These are phyloP conservation scores for Mesopsocus fuscifrons DNA, from an alignment of 2,888 invertebrate genomes.

Conservation along the genomic window DNA sequence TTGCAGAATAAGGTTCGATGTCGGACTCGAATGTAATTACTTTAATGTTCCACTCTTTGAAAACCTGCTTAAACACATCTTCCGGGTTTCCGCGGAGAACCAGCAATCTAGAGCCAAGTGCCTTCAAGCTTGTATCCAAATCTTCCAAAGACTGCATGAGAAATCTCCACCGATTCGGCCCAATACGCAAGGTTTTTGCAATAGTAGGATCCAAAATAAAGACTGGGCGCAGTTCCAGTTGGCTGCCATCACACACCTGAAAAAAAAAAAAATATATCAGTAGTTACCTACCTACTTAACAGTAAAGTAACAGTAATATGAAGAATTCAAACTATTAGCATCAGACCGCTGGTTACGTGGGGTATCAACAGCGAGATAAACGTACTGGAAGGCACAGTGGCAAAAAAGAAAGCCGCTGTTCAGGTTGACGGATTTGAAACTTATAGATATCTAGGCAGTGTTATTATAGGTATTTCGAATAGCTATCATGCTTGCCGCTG, in stretches of 20 bases:
- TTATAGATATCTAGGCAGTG: too few relatives aligned
- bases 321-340: too few relatives aligned
- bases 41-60: constrained; percentile 38
- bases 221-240: constrained; percentile 31
- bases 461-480: too few relatives aligned
- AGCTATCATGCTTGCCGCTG: too few relatives aligned
- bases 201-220: constrained; percentile 41
- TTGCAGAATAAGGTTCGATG: constrained; percentile 38
- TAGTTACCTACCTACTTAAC: too few relatives aligned
- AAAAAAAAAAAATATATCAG: constrained; percentile 19
- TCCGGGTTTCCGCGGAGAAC: constrained; percentile 35
- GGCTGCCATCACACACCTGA: constrained; percentile 22
- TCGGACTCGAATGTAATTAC: constrained; percentile 38
- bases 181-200: constrained; percentile 30
- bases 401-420: too few relatives aligned
- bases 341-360: too few relatives aligned
- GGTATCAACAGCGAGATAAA: too few relatives aligned
- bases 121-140: constrained; percentile 32
- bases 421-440: too few relatives aligned
- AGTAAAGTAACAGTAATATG: too few relatives aligned
- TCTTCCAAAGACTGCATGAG: constrained; percentile 36
- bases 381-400: too few relatives aligned
- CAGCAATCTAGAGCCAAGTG: constrained; percentile 34
- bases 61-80: constrained; percentile 31
- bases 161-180: constrained; percentile 39